Percentiles rank a stretch among this genome's conserved stretches.
phyloP scores from a whole-genome alignment of 2,888 invertebrate genomes.

The Apantesis nais region DNA sequence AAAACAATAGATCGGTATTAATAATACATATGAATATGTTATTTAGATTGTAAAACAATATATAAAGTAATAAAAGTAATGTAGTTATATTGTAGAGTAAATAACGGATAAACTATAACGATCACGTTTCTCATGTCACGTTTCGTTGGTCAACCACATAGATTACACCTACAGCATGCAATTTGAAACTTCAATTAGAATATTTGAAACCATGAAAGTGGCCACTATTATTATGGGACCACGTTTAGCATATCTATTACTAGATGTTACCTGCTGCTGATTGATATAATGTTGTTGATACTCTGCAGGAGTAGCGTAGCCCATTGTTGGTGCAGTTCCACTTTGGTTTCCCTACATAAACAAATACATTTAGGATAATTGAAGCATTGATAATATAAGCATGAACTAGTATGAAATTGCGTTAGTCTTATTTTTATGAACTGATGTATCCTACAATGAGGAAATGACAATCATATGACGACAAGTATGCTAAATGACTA shows the following conservation, averaged over 20 bases:
- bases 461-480: not conserved
- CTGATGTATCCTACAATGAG: not conserved
- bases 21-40: too few species aligned
- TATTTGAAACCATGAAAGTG: not conserved
- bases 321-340: slow-evolving; percentile 68
- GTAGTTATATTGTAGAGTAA: too few species aligned
- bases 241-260: not conserved
- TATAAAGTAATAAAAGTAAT: not conserved
- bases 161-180: not conserved
- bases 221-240: not conserved
- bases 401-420: not conserved
- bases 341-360: slow-evolving; percentile 75
- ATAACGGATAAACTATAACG: too few species aligned
- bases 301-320: slow-evolving; percentile 68
- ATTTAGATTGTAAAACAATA: not conserved
- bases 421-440: not conserved
- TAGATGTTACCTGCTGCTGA: slow-evolving; percentile 66
- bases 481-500: not conserved
- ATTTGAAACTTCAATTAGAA: not conserved
- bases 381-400: not conserved
- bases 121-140: too few species aligned
- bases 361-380: not conserved
- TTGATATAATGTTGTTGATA: slow-evolving; percentile 77
- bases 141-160: not conserved
- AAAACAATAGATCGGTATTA: too few species aligned